Evolutionary conservation across 92 coral and sea anemone species (phyloP).

Genomic region (Epizoanthus illoricatus): DNA sequence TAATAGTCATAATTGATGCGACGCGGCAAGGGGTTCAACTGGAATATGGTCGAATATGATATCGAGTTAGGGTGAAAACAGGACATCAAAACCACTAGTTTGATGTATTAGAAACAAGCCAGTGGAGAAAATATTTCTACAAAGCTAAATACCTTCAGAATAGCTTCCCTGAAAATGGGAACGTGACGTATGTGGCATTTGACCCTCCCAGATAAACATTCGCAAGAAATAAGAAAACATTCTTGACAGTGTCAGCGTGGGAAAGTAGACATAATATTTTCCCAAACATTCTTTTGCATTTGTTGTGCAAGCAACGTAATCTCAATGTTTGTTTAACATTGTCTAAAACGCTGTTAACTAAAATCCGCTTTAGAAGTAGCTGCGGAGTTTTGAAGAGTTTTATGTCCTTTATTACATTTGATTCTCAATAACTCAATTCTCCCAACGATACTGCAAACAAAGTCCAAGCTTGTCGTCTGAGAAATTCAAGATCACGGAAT

Average conservation of each 20-base stretch:
- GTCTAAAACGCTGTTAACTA: conserved; percentile 7
- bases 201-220: conserved; percentile 6
- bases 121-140: neutral
- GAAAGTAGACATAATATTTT: conserved; percentile 14
- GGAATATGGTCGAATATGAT: too few relatives aligned
- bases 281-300: conserved; percentile 27
- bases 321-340: conserved; percentile 27
- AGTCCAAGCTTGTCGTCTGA: neutral
- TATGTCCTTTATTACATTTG: neutral
- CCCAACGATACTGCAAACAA: neutral
- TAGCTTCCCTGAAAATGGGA: neutral
- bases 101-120: neutral
- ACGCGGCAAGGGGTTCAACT: neutral
- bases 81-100: neutral
- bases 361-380: conserved; percentile 39
- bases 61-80: neutral
- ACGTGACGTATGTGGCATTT: neutral
- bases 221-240: neutral
- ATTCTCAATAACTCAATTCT: too few relatives aligned
- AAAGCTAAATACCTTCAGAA: neutral
- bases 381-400: conserved; percentile 11
- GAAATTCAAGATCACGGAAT: neutral
- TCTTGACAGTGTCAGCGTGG: conserved; percentile 36
- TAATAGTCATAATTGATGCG: neutral
- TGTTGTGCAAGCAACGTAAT: conserved; percentile 32